phyloP scores from a whole-genome alignment of 2,797 vertebrate genomes.

The Tolypeutes matacus region DNA sequence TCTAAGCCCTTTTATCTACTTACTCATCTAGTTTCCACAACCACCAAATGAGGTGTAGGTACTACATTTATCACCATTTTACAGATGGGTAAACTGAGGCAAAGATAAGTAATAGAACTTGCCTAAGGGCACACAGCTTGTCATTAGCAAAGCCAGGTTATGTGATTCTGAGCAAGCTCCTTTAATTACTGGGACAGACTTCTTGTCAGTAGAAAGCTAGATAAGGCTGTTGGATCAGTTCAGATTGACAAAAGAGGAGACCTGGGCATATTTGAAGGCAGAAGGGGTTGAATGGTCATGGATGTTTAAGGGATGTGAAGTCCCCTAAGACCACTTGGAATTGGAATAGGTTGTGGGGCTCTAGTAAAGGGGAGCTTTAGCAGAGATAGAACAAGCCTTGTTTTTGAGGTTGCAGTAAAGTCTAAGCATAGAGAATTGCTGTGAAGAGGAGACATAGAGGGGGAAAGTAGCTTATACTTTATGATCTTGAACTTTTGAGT shows the following conservation, averaged over 20 bases:
- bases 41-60: background rate
- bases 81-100: slow-evolving; percentile 20
- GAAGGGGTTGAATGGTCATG: background rate
- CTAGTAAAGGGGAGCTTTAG: background rate
- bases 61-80: background rate
- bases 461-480: background rate
- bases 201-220: background rate
- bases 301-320: background rate
- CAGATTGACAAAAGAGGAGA: background rate
- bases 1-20: background rate
- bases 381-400: background rate
- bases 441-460: background rate
- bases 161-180: background rate
- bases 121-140: background rate
- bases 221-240: background rate
- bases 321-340: background rate
- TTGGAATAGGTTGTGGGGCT: background rate
- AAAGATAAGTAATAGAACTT: slow-evolving; percentile 8
- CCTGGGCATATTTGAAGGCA: background rate
- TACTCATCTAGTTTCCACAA: background rate
- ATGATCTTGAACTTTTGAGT: background rate
- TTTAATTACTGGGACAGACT: background rate
- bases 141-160: background rate
- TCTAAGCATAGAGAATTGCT: background rate
- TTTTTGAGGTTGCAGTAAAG: background rate